Conservation (phyloP, 1,140 invertebrate genomes). For the Pseudomyrmex pallidus region DNA sequence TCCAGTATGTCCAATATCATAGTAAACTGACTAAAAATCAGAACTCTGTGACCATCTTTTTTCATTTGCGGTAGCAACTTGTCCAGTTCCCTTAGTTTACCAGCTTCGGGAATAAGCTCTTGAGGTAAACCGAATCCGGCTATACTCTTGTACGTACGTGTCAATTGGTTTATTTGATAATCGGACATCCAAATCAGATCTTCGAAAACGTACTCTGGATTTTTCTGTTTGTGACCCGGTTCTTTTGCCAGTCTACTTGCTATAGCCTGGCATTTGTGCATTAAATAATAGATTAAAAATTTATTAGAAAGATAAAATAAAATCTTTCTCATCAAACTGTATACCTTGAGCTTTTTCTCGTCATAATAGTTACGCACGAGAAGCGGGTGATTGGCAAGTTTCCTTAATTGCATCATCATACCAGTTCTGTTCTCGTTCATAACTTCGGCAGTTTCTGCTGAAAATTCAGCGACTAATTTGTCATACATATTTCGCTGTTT, state of each 20-base stretch:
- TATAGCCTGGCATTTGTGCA: constrained; percentile 86
- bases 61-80: constrained; percentile 91
- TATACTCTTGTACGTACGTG: constrained; percentile 86
- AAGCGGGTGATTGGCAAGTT: constrained; percentile 95
- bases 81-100: constrained; percentile 94
- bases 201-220: constrained; percentile 93
- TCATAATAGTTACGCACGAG: constrained; percentile 92
- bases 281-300: constrained; percentile 26
- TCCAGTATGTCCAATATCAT: constrained; percentile 96
- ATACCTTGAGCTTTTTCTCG: constrained; percentile 87
- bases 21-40: constrained; percentile 98
- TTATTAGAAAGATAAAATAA: background rate
- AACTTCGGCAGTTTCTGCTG: constrained; percentile 87
- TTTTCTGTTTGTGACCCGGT: constrained; percentile 91
- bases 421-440: constrained; percentile 88
- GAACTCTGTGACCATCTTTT: constrained; percentile 90
- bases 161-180: constrained; percentile 95
- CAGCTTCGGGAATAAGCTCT: constrained; percentile 90
- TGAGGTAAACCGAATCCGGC: constrained; percentile 88
- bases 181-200: constrained; percentile 95
- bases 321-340: background rate
- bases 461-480: constrained; percentile 90
- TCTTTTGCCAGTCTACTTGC: constrained; percentile 90
- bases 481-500: constrained; percentile 92
- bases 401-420: constrained; percentile 95